Conservation (phyloP, 1,140 invertebrate genomes). For the Protaetia brevitarsis region DNA sequence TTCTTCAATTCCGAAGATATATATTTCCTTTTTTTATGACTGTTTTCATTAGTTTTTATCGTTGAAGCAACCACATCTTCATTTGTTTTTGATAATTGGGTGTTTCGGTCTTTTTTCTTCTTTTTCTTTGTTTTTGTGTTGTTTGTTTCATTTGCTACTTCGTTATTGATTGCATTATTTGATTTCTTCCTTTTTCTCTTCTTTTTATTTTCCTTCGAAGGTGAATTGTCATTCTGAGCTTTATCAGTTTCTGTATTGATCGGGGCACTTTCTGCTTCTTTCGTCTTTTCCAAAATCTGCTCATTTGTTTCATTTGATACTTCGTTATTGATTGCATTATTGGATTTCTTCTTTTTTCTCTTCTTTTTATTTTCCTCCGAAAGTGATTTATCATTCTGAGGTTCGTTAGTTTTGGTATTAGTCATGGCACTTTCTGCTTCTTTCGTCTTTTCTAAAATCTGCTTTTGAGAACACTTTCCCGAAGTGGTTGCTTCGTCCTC, state of each 20-base stretch:
- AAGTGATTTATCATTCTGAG: slow-evolving; percentile 22
- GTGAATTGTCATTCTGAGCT: slow-evolving; percentile 20
- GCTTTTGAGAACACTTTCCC: neutral
- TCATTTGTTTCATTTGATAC: slow-evolving; percentile 26
- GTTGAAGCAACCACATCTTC: too few species aligned
- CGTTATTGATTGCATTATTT: too few species aligned
- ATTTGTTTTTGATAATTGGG: slow-evolving; percentile 29
- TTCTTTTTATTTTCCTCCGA: slow-evolving; percentile 23
- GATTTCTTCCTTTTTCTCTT: slow-evolving; percentile 29
- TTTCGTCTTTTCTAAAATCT: slow-evolving; percentile 27
- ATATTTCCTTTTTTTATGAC: neutral
- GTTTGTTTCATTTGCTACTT: slow-evolving; percentile 29
- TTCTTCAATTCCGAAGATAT: slow-evolving; percentile 28
- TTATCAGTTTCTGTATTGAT: slow-evolving; percentile 8
- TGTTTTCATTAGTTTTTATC: too few species aligned
- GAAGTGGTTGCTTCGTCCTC: slow-evolving; percentile 23
- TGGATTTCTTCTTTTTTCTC: slow-evolving; percentile 27
- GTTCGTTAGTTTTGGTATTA: slow-evolving; percentile 3
- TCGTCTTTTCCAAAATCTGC: too few species aligned
- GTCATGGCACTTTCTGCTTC: slow-evolving; percentile 32
- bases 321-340: slow-evolving; percentile 32
- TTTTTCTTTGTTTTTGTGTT: slow-evolving; percentile 34
- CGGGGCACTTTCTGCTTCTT: slow-evolving; percentile 35
- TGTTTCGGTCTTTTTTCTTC: slow-evolving; percentile 8
- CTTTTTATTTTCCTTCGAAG: slow-evolving; percentile 26